A percentile compares a stretch with the other conserved stretches of the same genome.
phyloP scores from a whole-genome alignment of 2,888 invertebrate species.

The Tipula vernalis region DNA sequence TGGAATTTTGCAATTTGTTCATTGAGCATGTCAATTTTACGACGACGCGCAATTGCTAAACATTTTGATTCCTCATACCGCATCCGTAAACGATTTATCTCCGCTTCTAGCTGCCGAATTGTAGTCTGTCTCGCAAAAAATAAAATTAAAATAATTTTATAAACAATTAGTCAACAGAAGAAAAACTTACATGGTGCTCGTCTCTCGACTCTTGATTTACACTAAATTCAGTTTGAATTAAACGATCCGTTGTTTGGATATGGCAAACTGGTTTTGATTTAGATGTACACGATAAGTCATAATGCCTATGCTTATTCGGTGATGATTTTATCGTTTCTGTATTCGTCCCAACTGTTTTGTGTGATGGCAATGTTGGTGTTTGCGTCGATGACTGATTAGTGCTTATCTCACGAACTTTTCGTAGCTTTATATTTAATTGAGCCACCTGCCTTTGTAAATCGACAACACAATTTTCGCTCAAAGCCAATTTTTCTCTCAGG shows the following conservation, averaged over 20 bases:
- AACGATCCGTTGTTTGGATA: not conserved
- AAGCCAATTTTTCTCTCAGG: not conserved
- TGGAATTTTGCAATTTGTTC: not conserved
- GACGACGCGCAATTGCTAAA: not conserved
- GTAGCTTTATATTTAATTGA: not conserved
- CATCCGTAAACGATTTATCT: not conserved
- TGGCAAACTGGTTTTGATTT: not conserved
- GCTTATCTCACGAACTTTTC: not conserved
- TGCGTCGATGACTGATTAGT: not conserved
- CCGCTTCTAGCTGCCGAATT: not conserved
- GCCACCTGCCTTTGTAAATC: not conserved
- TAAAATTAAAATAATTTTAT: not conserved
- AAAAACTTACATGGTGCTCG: not conserved
- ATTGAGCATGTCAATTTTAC: not conserved
- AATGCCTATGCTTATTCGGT: not conserved
- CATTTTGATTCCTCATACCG: not conserved
- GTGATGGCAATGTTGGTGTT: not conserved
- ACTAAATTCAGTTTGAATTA: not conserved
- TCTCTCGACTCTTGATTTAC: not conserved
- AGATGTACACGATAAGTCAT: too few species aligned
- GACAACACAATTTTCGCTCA: not conserved
- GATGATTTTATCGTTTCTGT: not conserved
- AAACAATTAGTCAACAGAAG: not conserved
- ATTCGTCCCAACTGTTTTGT: not conserved
- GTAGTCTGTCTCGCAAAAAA: not conserved